Base-by-base conservation (phyloP, 2,888 invertebrate species). In the Pharmacophagus antenor region DNA sequence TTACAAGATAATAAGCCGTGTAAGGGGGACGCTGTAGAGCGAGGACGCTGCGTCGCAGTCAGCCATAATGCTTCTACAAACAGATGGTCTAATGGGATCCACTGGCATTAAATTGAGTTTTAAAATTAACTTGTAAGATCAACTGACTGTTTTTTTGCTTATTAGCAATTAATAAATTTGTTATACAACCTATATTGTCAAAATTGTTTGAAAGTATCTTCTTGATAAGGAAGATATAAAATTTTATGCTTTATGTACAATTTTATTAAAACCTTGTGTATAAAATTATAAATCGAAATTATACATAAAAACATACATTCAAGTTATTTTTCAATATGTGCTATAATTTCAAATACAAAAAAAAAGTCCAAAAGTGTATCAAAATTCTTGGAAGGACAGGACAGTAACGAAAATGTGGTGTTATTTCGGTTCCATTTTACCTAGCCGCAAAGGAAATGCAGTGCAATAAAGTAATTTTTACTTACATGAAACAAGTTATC, bases 81-180 rank as follows among this genome's bases (percentile, higher is more conserved):
- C 75, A 79, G 67, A 71, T 66, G 63, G 65, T 66, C 67, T 78
- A 79, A 79, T 76, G 67, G 73, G 73, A 74, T 74, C 67, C 68
- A 67, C 66, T 66, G 65, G 68, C 68, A 72, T 74, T 72, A 70
- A 76, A 74, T 72, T 72, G 72, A 68, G 70, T 72, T 73, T 72
- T 72, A 67, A 72, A 76, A 74, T 77, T 70, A 76, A 72, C 72
- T 74, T 73, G 67, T 64, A 64, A 71, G 68, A 73, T 69, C 64
- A 67, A 65, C 65, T 67, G 48, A 48, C 56, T 46, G 4, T 58
- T 63, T 48, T 51, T 47, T 63, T 62, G 55, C 64, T 60, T 55
- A 63, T 59, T 61, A 64, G 63, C 42, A 2, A 42, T n/a, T n/a
- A n/a, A n/a, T n/a, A n/a, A n/a, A n/a, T n/a, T n/a, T n/a, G n/a